Percentiles rank a stretch among this genome's conserved stretches.
These are phyloP conservation scores for Poeciliopsis turneri DNA, from an alignment of 2,797 vertebrate species.

Conservation along the genomic window DNA sequence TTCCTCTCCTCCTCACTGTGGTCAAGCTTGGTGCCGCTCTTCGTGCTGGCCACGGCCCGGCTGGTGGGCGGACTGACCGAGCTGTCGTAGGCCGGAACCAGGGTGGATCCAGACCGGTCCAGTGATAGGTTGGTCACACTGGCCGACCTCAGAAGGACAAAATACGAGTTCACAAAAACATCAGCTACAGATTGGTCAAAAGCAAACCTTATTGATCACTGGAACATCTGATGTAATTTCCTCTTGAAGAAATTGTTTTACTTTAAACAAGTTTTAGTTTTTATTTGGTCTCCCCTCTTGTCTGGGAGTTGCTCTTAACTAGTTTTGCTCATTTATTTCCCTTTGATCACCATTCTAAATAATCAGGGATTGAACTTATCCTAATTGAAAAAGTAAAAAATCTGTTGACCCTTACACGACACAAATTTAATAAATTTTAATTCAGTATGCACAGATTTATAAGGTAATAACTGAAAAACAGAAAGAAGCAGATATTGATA, in stretches of 20 bases:
- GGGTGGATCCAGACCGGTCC: conserved; percentile 90
- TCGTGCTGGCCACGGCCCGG: conserved; percentile 80
- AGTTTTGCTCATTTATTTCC: not conserved
- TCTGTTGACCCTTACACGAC: not conserved
- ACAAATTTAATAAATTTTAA: not conserved
- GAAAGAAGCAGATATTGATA: not conserved
- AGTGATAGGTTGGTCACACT: conserved; percentile 94
- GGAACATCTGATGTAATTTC: not conserved
- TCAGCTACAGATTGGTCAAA: not conserved
- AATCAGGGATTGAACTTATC: not conserved
- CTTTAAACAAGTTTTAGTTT: not conserved
- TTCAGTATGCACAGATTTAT: not conserved
- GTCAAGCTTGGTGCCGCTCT: conserved; percentile 85
- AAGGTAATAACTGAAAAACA: not conserved
- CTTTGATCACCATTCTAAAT: not conserved
- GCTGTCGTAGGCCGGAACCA: conserved; percentile 93
- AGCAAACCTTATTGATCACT: not conserved
- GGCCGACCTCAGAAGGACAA: conserved; percentile 84
- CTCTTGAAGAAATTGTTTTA: not conserved
- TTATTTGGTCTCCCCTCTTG: not conserved
- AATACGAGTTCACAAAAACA: not conserved
- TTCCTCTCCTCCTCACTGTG: conserved; percentile 95
- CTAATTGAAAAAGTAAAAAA: not conserved
- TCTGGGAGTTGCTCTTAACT: not conserved
- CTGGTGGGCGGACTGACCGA: conserved; percentile 93